A percentile compares a stretch with the other conserved stretches of the same genome.
These are phyloP conservation scores for Okamejei kenojei DNA, from an alignment of 2,797 vertebrate species.

Conservation along the genomic window DNA sequence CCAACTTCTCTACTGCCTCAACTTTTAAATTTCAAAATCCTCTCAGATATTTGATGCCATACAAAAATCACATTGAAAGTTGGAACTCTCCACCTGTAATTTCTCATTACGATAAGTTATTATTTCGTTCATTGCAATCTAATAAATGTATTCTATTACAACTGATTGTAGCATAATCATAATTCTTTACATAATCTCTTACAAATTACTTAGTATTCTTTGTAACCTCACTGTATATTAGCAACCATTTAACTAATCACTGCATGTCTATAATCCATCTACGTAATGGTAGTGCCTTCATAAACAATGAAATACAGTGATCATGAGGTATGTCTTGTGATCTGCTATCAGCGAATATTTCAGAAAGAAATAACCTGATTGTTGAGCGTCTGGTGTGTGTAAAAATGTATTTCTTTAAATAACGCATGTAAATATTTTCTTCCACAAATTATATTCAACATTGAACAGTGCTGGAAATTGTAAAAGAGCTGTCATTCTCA, in stretches of 20 bases:
- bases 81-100: not conserved
- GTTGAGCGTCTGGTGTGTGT: not conserved
- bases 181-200: not conserved
- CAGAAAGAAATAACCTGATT: not conserved
- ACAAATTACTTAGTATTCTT: not conserved
- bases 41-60: not conserved
- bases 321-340: conserved; percentile 1
- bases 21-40: not conserved
- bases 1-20: not conserved
- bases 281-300: not conserved
- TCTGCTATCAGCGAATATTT: not conserved
- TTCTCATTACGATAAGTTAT: not conserved
- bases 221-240: not conserved
- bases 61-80: not conserved
- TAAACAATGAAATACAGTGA: not conserved
- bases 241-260: not conserved
- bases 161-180: not conserved
- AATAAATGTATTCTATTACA: not conserved
- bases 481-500: not conserved
- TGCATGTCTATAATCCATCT: not conserved
- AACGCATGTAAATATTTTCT: not conserved
- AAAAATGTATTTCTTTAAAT: not conserved
- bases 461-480: not conserved
- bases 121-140: too few species aligned
- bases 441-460: not conserved